Conservation (phyloP, 2,113 vertebrate species). For the Isichthys henryi region DNA sequence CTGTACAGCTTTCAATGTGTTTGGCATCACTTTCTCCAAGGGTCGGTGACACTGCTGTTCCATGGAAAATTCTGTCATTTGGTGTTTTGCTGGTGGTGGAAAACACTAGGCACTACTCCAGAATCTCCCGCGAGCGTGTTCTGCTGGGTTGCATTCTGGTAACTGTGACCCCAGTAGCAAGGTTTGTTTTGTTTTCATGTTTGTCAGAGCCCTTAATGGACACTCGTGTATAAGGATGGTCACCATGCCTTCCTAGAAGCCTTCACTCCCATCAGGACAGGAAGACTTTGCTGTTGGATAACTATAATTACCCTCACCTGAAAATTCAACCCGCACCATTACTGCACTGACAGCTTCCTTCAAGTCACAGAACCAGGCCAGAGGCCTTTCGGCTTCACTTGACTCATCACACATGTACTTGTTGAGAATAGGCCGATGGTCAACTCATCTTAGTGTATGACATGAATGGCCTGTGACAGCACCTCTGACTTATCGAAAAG, state of each 20-base stretch:
- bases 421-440: not conserved
- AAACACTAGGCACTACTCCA: not conserved
- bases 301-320: not conserved
- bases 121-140: not conserved
- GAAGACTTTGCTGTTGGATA: not conserved
- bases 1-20: not conserved
- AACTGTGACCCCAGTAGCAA: not conserved
- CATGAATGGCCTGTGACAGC: not conserved
- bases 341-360: not conserved
- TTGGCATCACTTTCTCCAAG: not conserved
- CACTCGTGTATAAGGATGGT: not conserved
- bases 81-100: not conserved
- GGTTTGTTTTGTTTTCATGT: not conserved
- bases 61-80: not conserved
- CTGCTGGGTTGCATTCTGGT: not conserved
- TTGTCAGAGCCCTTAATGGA: not conserved
- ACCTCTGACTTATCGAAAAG: not conserved
- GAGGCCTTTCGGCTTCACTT: not conserved
- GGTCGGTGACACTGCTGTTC: not conserved
- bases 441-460: not conserved
- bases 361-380: not conserved
- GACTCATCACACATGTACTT: not conserved
- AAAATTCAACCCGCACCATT: not conserved
- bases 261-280: not conserved
- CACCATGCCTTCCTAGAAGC: not conserved